Conservation (phyloP, 2,888 invertebrate genomes). For the Muschampia plurimacula region DNA sequence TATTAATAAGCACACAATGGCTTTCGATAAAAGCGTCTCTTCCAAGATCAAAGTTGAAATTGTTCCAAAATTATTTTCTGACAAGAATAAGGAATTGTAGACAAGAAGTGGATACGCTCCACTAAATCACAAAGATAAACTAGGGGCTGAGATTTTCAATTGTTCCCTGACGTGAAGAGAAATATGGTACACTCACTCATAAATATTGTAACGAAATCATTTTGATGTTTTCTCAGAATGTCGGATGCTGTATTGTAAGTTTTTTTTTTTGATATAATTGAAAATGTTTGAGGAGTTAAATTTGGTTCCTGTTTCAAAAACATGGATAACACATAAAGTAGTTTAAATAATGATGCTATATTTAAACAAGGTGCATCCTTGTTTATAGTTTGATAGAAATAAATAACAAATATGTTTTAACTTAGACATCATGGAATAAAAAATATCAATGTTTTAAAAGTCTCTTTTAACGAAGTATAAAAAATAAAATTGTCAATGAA, state of each 20-base stretch:
- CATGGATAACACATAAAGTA: not conserved
- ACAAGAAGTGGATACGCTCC: constrained; percentile 46
- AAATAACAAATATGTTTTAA: no score
- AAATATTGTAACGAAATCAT: constrained; percentile 60
- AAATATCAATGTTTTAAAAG: not conserved
- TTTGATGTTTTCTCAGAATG: constrained; percentile 40
- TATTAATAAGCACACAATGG: constrained; percentile 20
- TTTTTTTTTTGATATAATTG: not conserved
- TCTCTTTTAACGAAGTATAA: not conserved
- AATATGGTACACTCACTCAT: constrained; percentile 55
- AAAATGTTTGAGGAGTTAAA: constrained; percentile 1
- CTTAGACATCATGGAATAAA: no score
- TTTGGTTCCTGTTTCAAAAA: not conserved
- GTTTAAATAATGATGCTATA: not conserved
- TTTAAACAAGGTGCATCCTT: not conserved
- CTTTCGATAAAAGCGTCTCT: constrained; percentile 6
- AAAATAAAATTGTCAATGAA: not conserved
- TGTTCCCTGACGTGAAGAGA: constrained; percentile 59
- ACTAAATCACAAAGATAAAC: constrained; percentile 62
- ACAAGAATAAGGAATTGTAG: constrained; percentile 37
- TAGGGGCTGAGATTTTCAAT: constrained; percentile 57
- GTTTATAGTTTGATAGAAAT: no score
- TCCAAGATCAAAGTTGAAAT: constrained; percentile 34
- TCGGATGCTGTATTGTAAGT: constrained; percentile 15
- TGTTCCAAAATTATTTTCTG: constrained; percentile 38